Conservation (phyloP, 2,888 invertebrate genomes). For the Caenorhabditis uteleia region DNA sequence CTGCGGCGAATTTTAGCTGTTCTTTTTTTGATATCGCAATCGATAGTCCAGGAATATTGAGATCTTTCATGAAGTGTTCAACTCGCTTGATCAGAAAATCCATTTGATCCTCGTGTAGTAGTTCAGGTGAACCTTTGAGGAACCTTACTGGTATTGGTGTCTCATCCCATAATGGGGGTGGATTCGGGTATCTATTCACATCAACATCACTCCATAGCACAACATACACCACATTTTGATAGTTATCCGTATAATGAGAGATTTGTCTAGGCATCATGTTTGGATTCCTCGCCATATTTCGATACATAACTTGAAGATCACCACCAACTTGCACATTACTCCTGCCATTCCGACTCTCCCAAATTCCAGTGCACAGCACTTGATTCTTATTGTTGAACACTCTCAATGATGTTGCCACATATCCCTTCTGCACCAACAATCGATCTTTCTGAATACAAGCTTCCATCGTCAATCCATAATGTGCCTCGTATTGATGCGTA, state of each 20-base stretch:
- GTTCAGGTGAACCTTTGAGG: conserved; percentile 54
- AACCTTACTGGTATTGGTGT: conserved; percentile 51
- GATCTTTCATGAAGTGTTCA: conserved; percentile 66
- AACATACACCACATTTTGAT: conserved; percentile 54
- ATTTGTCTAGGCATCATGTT: conserved; percentile 60
- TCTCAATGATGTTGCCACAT: conserved; percentile 61
- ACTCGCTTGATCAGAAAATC: conserved; percentile 61
- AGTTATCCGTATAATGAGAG: conserved; percentile 58
- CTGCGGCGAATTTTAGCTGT: conserved; percentile 67
- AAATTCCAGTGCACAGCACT: conserved; percentile 66
- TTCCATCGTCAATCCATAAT: conserved; percentile 64
- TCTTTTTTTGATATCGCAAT: conserved; percentile 68
- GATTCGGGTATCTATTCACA: conserved; percentile 60
- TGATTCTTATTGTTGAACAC: conserved; percentile 63
- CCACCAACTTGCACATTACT: conserved; percentile 60
- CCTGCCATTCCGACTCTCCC: conserved; percentile 63
- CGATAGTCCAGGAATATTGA: conserved; percentile 68
- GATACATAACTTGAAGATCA: conserved; percentile 56
- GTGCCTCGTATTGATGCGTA: conserved; percentile 63
- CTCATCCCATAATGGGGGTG: conserved; percentile 62
- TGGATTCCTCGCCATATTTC: conserved; percentile 36
- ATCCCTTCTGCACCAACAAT: conserved; percentile 50
- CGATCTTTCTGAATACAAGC: conserved; percentile 63
- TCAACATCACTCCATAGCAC: conserved; percentile 67
- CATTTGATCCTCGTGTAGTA: conserved; percentile 57